Evolutionary conservation across 2,888 invertebrate species (phyloP).

Genomic region (Drosophila leonis): DNA sequence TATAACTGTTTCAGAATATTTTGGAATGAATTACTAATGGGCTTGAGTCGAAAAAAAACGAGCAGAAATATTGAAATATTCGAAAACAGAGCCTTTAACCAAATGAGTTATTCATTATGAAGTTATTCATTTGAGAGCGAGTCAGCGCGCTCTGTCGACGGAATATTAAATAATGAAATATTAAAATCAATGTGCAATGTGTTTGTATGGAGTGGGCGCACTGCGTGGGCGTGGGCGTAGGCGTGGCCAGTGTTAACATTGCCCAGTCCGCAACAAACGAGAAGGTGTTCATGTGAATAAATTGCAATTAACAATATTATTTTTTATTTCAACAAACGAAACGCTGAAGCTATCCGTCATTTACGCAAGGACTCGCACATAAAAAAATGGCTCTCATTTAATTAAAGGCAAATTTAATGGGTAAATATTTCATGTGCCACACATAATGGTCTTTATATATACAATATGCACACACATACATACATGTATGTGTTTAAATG

Average conservation of each 20-base stretch:
- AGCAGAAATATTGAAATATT: slow-evolving; percentile 1
- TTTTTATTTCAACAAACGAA: slow-evolving; percentile 78
- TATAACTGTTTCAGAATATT: not conserved
- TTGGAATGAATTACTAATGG: slow-evolving; percentile 12
- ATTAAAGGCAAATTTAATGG: slow-evolving; percentile 82
- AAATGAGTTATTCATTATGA: slow-evolving; percentile 66
- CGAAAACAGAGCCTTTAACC: slow-evolving; percentile 16
- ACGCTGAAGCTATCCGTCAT: slow-evolving; percentile 30
- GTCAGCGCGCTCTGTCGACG: slow-evolving; percentile 3
- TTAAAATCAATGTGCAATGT: slow-evolving; percentile 62
- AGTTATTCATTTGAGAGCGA: slow-evolving; percentile 27
- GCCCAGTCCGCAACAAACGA: slow-evolving; percentile 7
- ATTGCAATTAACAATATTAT: slow-evolving; percentile 83
- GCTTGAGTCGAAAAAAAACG: not conserved
- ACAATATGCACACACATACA: slow-evolving; percentile 9
- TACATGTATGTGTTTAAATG: slow-evolving; percentile 1
- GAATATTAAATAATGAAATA: slow-evolving; percentile 77
- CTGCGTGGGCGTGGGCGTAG: not conserved
- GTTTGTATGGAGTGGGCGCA: slow-evolving; percentile 27
- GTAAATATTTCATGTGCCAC: slow-evolving; percentile 76
- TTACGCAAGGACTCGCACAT: slow-evolving; percentile 35
- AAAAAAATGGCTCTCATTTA: slow-evolving; percentile 71
- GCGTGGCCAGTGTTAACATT: not conserved
- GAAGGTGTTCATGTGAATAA: slow-evolving; percentile 84
- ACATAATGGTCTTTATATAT: slow-evolving; percentile 41